Evolutionary conservation across 2,797 vertebrate species (phyloP), one percentile per base, ranked within the genome.

Genomic region (Anabas testudineus): DNA sequence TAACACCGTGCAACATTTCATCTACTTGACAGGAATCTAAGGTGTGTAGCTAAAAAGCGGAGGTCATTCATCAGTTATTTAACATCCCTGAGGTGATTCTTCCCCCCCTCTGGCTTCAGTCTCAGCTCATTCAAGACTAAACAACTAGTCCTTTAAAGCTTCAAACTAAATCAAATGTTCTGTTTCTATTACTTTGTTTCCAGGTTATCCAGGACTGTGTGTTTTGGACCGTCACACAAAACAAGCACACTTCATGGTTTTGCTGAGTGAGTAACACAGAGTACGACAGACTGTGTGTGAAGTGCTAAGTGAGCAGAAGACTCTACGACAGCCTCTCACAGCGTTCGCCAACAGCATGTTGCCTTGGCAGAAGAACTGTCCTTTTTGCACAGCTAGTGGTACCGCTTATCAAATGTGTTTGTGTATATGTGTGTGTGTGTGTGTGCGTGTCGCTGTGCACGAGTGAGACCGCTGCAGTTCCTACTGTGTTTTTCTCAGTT

Each of bases 231-330:
- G 10, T 67, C 46, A 28, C 72, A 72, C 47, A 60, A 73, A 84
- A 73, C 24, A 32, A 67, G 7, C 74, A 53, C 6, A 66, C 77
- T 76, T 66, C 47, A 61, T 76, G 71, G 86, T 81, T 87, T 82
- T 84, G 86, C 90, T 87, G 87, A 86, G 83, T 78, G 79, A 87
- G 80, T 77, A 85, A 79, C 83, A 71, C 79, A 71, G 80, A 74
- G 82, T 81, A 83, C 26, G 78, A 81, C 89, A 91, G 87, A 87
- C 84, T 90, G 88, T 72, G 78, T 90, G 88, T 90, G 90, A 89
- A 90, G 86, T 90, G 85, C 80, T 78, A 90, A 93, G 82, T 90
- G 90, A 89, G 86, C 89, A 89, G 91, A 87, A 86, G 82, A 88
- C 86, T 86, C 56, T 10, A 69, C 64, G 78, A 78, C 87, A 83